phyloP scores from a whole-genome alignment of 2,888 invertebrate genomes.

The Cotesia congregata region DNA sequence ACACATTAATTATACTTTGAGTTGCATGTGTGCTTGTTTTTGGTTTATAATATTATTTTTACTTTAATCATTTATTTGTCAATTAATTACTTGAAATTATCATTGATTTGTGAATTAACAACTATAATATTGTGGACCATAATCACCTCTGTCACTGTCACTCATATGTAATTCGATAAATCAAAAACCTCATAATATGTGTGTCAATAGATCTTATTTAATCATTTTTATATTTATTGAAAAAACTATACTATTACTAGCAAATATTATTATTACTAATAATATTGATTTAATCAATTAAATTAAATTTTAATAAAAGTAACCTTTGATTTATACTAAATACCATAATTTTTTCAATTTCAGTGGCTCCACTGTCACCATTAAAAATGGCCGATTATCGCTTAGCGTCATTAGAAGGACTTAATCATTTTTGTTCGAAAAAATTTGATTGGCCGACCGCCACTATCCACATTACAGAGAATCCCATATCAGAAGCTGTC shows the following conservation, averaged over 20 bases:
- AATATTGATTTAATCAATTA: not conserved
- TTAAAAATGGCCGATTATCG: constrained; percentile 79
- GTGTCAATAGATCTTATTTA: constrained; percentile 19
- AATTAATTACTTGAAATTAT: no score
- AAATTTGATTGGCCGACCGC: constrained; percentile 74
- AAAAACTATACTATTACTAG: not conserved
- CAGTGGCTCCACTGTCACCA: constrained; percentile 82
- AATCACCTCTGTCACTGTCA: constrained; percentile 1
- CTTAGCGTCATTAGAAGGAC: constrained; percentile 75
- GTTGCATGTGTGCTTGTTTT: constrained; percentile 65
- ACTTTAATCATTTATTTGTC: constrained; percentile 31
- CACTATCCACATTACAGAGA: constrained; percentile 84
- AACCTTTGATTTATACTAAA: constrained; percentile 28
- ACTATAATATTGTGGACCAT: constrained; percentile 14
- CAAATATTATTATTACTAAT: not conserved
- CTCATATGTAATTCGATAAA: constrained; percentile 7
- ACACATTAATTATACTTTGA: constrained; percentile 55
- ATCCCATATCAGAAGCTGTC: constrained; percentile 82
- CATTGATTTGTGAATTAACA: no score
- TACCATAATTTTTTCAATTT: constrained; percentile 58
- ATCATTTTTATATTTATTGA: not conserved
- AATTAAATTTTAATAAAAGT: constrained; percentile 20
- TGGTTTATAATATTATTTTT: constrained; percentile 45
- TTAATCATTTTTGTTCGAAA: constrained; percentile 70
- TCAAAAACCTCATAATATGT: constrained; percentile 14